These are phyloP conservation scores for Aproaerema taeniolella DNA, from an alignment of 2,888 invertebrate genomes.

Conservation along the genomic window DNA sequence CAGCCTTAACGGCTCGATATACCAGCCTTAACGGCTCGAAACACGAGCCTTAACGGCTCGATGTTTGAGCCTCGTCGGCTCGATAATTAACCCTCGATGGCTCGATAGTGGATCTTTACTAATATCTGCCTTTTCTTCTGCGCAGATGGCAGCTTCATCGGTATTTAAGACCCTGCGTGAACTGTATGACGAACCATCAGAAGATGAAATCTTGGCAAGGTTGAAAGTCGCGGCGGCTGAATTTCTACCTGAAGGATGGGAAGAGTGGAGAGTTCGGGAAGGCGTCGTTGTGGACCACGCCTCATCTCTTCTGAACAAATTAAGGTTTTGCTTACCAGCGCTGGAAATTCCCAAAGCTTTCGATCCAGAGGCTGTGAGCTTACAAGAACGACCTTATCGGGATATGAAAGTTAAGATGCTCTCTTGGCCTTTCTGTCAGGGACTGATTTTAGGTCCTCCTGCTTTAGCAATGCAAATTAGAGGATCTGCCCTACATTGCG, in stretches of 20 bases:
- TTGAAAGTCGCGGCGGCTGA: too few relatives aligned
- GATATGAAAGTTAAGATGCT: conserved; percentile 23
- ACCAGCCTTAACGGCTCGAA: too few relatives aligned
- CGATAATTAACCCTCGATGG: background rate
- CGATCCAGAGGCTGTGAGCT: conserved; percentile 26
- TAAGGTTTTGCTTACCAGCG: conserved; percentile 17
- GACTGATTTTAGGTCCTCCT: too few relatives aligned
- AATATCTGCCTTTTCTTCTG: background rate
- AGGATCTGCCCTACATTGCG: too few relatives aligned
- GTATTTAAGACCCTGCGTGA: too few relatives aligned
- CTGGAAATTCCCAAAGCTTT: conserved; percentile 22
- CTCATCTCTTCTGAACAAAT: background rate
- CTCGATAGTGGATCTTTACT: background rate
- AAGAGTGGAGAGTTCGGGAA: conserved; percentile 6
- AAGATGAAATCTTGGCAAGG: conserved; percentile 4
- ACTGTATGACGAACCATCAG: conserved; percentile 8
- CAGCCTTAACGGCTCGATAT: too few relatives aligned
- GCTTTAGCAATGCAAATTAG: too few relatives aligned
- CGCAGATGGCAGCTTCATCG: conserved; percentile 3
- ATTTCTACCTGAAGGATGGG: too few relatives aligned
- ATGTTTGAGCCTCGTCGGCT: background rate
- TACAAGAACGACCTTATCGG: conserved; percentile 23
- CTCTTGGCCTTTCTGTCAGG: too few relatives aligned
- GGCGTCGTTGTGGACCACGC: background rate
- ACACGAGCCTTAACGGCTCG: background rate